Percentiles rank a stretch among this genome's conserved stretches.
Conservation (phyloP, 2,113 vertebrate genomes). For the Vulpes lagopus region DNA sequence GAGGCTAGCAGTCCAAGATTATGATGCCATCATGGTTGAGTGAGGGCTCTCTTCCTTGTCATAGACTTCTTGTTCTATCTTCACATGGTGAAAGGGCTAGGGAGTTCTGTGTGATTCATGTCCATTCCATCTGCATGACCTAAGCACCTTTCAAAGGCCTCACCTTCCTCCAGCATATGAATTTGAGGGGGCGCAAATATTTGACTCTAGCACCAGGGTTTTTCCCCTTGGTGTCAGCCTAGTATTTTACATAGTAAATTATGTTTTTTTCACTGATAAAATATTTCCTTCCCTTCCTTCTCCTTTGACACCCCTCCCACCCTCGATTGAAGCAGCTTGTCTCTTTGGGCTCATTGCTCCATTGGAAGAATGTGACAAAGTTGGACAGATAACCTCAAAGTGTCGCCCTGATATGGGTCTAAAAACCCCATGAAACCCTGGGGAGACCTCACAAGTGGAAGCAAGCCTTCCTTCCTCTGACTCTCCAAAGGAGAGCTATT, state of each 20-base stretch:
- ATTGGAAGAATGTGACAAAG: neutral
- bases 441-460: neutral
- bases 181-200: neutral
- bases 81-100: neutral
- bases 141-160: neutral
- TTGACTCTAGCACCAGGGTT: neutral
- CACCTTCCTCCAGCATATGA: neutral
- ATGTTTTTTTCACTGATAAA: neutral
- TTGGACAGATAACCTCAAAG: neutral
- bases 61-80: neutral
- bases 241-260: neutral
- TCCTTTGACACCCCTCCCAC: neutral
- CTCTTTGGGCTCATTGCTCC: neutral
- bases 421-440: neutral
- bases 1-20: neutral
- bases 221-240: neutral
- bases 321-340: neutral
- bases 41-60: neutral
- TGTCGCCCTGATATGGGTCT: neutral
- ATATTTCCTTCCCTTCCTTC: neutral
- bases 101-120: neutral
- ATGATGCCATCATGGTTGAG: neutral
- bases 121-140: neutral
- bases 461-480: neutral
- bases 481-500: neutral